phyloP scores from a whole-genome alignment of 1,140 invertebrate genomes.

The Cydia strobilella region DNA sequence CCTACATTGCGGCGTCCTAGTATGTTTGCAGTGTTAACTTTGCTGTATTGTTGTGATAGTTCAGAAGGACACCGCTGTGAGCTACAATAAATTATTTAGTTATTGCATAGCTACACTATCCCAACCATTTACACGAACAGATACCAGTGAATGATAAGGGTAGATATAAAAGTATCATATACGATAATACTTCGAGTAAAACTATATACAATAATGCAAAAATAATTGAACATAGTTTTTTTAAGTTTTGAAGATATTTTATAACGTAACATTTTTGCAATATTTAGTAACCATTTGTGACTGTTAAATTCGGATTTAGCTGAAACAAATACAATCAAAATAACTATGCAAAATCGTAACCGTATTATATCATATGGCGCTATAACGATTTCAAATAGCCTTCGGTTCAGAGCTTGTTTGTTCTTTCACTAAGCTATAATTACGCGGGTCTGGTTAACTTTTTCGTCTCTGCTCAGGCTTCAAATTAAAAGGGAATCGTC shows the following conservation, averaged over 20 bases:
- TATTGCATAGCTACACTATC: not conserved
- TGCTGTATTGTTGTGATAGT: slow-evolving; percentile 22
- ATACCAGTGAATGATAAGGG: not conserved
- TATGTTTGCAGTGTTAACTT: slow-evolving; percentile 35
- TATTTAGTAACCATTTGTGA: no score
- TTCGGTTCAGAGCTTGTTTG: slow-evolving; percentile 68
- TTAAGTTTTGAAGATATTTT: no score
- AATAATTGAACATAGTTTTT: no score
- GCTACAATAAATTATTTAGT: slow-evolving; percentile 14
- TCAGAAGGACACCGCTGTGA: not conserved
- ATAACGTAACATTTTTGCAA: no score
- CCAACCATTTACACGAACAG: not conserved
- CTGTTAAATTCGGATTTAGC: not conserved
- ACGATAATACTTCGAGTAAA: not conserved
- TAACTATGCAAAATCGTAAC: slow-evolving; percentile 48
- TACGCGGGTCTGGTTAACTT: slow-evolving; percentile 74
- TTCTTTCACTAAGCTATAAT: slow-evolving; percentile 69
- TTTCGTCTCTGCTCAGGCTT: slow-evolving; percentile 68
- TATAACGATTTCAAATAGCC: slow-evolving; percentile 58
- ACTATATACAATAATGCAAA: no score
- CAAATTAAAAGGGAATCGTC: slow-evolving; percentile 75
- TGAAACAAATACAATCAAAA: slow-evolving; percentile 36
- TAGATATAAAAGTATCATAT: not conserved
- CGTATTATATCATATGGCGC: slow-evolving; percentile 61
- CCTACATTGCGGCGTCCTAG: slow-evolving; percentile 41